Evolutionary conservation across 1,140 invertebrate genomes (phyloP).

Genomic region (Harpegnathos saltator): DNA sequence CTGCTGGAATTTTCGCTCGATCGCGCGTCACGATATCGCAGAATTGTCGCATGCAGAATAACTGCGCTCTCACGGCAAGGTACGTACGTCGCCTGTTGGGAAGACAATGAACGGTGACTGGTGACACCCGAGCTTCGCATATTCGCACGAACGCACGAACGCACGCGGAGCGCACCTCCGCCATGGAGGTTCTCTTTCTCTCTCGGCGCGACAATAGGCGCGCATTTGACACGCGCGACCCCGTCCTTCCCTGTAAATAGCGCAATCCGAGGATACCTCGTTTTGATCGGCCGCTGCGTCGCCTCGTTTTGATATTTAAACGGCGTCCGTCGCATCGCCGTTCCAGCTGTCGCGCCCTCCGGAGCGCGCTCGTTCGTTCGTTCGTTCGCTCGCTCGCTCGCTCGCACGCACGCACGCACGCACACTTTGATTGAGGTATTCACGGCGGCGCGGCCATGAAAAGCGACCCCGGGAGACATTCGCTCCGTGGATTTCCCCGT

Average conservation of each 20-base stretch:
- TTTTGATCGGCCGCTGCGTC: conserved; percentile 39
- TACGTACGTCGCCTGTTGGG: background rate
- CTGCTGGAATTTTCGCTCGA: no score
- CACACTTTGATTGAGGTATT: conserved; percentile 70
- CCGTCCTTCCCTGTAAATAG: conserved; percentile 61
- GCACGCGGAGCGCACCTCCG: background rate
- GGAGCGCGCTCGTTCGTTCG: background rate
- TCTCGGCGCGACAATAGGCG: conserved; percentile 11
- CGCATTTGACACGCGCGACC: conserved; percentile 40
- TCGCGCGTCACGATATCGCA: no score
- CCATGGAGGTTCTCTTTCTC: background rate
- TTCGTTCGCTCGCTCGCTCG: no score
- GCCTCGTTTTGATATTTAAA: conserved; percentile 64
- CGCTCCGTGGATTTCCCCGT: conserved; percentile 55
- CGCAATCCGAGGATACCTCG: conserved; percentile 69
- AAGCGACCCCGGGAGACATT: conserved; percentile 60
- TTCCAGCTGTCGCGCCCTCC: no score
- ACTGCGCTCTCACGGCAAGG: conserved; percentile 4
- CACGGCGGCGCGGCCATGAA: conserved; percentile 50
- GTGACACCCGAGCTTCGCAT: conserved; percentile 9
- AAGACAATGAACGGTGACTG: conserved; percentile 44
- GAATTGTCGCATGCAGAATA: background rate
- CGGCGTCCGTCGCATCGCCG: background rate
- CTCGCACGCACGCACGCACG: background rate
- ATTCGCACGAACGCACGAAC: background rate